Percentiles rank a stretch among this genome's conserved stretches.
Conservation (phyloP, 2,888 invertebrate genomes). For the Pseudeuparius sepicola region DNA sequence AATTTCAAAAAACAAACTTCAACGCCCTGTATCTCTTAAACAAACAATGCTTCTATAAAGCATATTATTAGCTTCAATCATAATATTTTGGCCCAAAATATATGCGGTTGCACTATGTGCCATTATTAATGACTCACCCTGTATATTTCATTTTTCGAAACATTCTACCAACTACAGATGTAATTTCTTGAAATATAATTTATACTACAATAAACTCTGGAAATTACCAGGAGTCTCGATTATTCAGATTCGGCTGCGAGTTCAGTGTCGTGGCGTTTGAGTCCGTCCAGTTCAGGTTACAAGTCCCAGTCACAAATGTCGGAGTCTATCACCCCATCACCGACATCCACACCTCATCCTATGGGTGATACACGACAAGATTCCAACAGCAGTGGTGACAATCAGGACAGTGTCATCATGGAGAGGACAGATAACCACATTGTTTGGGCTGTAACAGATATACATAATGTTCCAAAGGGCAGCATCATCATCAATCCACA, state of each 20-base stretch:
- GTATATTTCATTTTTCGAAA: too few relatives aligned
- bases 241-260: conserved; percentile 48
- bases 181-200: too few relatives aligned
- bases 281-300: conserved; percentile 68
- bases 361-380: conserved; percentile 28
- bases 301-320: conserved; percentile 64
- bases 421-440: conserved; percentile 38
- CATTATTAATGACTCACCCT: too few relatives aligned
- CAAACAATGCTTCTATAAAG: too few relatives aligned
- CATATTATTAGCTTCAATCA: too few relatives aligned
- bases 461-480: conserved; percentile 76
- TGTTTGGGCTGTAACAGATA: conserved; percentile 83
- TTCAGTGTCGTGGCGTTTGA: conserved; percentile 53
- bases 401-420: neutral
- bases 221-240: too few relatives aligned
- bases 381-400: conserved; percentile 9
- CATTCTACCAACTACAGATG: too few relatives aligned
- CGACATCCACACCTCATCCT: conserved; percentile 47
- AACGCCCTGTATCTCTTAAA: too few relatives aligned
- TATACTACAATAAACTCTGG: too few relatives aligned
- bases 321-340: conserved; percentile 70
- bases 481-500: conserved; percentile 82
- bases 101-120: too few relatives aligned
- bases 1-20: too few relatives aligned
- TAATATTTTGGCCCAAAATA: too few relatives aligned